Conservation (phyloP, 2,113 vertebrate genomes). For the Verasper variegatus region DNA sequence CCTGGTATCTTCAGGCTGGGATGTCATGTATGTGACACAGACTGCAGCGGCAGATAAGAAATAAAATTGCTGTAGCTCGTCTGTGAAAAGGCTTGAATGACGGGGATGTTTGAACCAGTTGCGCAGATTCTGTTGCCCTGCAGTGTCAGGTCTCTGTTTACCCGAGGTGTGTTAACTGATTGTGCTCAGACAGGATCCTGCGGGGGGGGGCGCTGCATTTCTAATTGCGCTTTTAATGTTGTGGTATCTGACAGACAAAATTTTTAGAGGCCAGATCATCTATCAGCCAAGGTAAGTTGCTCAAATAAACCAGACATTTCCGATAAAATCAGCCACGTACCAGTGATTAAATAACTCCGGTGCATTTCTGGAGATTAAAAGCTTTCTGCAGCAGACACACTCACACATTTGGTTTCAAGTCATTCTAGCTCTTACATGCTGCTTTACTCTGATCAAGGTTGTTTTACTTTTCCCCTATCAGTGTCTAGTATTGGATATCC, state of each 20-base stretch:
- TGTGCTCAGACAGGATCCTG: conserved; percentile 1
- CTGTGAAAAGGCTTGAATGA: conserved; percentile 59
- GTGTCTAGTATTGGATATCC: conserved; percentile 48
- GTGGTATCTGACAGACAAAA: not conserved
- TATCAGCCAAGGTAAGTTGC: not conserved
- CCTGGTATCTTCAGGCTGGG: conserved; percentile 30
- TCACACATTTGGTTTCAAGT: conserved; percentile 36
- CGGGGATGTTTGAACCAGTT: conserved; percentile 50
- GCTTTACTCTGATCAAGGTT: conserved; percentile 58
- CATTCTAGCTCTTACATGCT: conserved; percentile 48
- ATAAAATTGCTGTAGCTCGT: conserved; percentile 24
- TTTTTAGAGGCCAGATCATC: not conserved
- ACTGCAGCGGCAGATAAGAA: conserved; percentile 39
- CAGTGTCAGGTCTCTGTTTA: conserved; percentile 46
- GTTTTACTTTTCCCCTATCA: conserved; percentile 63
- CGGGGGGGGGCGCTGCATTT: not conserved
- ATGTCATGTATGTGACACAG: conserved; percentile 44
- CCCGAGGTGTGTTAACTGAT: conserved; percentile 37
- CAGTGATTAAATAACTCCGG: conserved; percentile 21
- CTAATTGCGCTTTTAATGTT: conserved; percentile 27
- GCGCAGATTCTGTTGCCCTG: conserved; percentile 44
- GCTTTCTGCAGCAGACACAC: conserved; percentile 2
- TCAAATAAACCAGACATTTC: conserved; percentile 3
- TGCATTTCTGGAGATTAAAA: conserved; percentile 23
- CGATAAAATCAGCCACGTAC: not conserved